Evolutionary conservation across 2,797 vertebrate species (phyloP), one percentile per base, ranked within the genome.

Genomic region (Carapus acus): DNA sequence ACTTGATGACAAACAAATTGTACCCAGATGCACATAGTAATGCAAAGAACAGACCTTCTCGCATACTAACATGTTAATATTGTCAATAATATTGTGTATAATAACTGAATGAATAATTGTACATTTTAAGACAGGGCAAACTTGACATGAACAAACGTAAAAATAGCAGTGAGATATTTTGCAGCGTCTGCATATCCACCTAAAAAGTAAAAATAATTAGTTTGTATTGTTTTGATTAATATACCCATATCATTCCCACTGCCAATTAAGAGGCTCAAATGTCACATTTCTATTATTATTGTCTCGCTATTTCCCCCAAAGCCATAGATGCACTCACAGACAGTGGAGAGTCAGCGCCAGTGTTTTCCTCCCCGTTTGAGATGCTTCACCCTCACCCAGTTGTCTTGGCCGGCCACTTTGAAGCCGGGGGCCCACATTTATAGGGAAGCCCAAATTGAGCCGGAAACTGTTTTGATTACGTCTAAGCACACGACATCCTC

Each of bases 391-490:
- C 57, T 61, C 57, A 72, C 48, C 53, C 37, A 40, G 77, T 64
- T 39, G 58, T 62, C 56, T 71, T 71, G 37, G 63, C 54, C 54
- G 63, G 69, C 50, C 40, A 67, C 46, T 38, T 39, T 58, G 37
- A 48, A 46, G 47, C 54, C 33, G 33, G 52, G 53, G 46, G 43
- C 56, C n/a, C 49, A 40, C 56, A 81, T 87, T 85, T 90, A 89
- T 89, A 89, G 82, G 76, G 77, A 85, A 73, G 65, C 80, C 74
- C 73, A 61, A 62, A 75, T 20, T 47, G 63, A 71, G 70, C 73
- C 79, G 76, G 76, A 83, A 84, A 76, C 75, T 42, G 47, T 65
- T 74, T 72, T 65, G 74, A 87, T 81, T 86, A 81, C 82, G 85
- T 86, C 77, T 44, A 53, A 71, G 65, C 76, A 48, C 59, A 78